Percentiles rank a stretch among this genome's conserved stretches.
These are phyloP conservation scores for Pollenia amentaria DNA, from an alignment of 2,888 invertebrate species.

Conservation along the genomic window DNA sequence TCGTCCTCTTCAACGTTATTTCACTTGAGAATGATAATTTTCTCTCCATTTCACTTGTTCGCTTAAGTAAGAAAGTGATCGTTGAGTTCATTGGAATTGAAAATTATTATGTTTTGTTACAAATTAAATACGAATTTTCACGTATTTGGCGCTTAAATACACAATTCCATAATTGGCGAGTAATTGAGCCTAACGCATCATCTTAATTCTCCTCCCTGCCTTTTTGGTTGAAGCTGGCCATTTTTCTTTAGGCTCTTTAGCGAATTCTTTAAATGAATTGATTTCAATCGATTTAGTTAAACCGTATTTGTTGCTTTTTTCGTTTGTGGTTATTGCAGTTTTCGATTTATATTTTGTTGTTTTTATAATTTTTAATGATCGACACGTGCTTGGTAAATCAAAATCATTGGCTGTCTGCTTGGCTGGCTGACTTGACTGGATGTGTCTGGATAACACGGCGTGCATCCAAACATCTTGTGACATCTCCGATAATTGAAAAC, in stretches of 20 bases:
- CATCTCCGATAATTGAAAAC: slow-evolving; percentile 59
- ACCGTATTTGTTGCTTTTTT: slow-evolving; percentile 24
- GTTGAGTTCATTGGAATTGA: slow-evolving; percentile 45
- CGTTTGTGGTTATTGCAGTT: slow-evolving; percentile 18
- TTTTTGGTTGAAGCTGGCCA: neutral
- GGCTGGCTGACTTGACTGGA: slow-evolving; percentile 15
- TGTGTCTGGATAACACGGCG: slow-evolving; percentile 49
- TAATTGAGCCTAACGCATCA: slow-evolving; percentile 59
- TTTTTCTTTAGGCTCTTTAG: slow-evolving; percentile 41
- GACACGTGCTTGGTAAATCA: slow-evolving; percentile 73
- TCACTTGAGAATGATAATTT: slow-evolving; percentile 2
- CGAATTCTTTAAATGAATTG: slow-evolving; percentile 67
- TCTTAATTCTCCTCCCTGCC: slow-evolving; percentile 45
- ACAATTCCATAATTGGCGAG: slow-evolving; percentile 65
- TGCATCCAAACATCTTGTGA: slow-evolving; percentile 49
- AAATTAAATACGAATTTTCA: slow-evolving; percentile 69
- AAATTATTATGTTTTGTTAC: slow-evolving; percentile 54
- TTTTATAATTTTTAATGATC: slow-evolving; percentile 68
- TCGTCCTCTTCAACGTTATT: neutral
- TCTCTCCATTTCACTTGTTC: slow-evolving; percentile 6
- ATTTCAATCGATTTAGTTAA: slow-evolving; percentile 68
- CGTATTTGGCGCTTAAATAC: slow-evolving; percentile 74
- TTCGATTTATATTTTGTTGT: slow-evolving; percentile 51
- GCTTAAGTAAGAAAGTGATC: slow-evolving; percentile 40
- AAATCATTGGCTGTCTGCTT: slow-evolving; percentile 48